These are phyloP conservation scores for Dinomys branickii DNA, from an alignment of 2,113 vertebrate species.

Conservation along the genomic window DNA sequence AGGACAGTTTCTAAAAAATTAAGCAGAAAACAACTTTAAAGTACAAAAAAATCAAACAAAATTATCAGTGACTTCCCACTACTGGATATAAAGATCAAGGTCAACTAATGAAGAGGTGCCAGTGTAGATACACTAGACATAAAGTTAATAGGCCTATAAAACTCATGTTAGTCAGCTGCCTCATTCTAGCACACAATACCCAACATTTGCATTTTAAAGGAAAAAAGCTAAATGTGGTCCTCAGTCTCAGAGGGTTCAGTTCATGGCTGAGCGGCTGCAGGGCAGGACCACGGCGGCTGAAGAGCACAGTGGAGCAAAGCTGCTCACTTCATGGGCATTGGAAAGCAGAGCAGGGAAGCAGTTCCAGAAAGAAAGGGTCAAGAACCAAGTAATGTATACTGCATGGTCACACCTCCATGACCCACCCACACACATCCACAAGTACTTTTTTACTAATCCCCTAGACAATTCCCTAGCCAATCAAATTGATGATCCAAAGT, in stretches of 20 bases:
- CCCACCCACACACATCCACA: background rate
- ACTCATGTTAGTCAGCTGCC: background rate
- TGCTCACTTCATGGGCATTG: background rate
- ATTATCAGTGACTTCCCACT: background rate
- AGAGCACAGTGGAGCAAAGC: background rate
- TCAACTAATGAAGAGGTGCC: background rate
- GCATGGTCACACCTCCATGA: background rate
- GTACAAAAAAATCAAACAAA: background rate
- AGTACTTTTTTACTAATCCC: background rate
- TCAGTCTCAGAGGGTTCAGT: background rate
- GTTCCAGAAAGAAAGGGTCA: background rate
- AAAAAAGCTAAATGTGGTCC: background rate
- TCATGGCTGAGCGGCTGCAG: background rate
- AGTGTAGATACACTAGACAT: background rate
- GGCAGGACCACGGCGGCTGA: background rate
- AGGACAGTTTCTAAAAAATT: background rate
- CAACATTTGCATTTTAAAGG: background rate
- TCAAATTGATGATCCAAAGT: background rate
- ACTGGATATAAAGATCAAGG: background rate
- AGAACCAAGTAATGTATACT: background rate
- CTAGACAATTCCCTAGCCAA: background rate
- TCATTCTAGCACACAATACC: background rate
- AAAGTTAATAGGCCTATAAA: background rate
- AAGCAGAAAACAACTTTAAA: background rate
- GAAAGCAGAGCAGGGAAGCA: background rate